Evolutionary conservation across 2,888 invertebrate genomes (phyloP).

Genomic region (Polyommatus iphigenia): DNA sequence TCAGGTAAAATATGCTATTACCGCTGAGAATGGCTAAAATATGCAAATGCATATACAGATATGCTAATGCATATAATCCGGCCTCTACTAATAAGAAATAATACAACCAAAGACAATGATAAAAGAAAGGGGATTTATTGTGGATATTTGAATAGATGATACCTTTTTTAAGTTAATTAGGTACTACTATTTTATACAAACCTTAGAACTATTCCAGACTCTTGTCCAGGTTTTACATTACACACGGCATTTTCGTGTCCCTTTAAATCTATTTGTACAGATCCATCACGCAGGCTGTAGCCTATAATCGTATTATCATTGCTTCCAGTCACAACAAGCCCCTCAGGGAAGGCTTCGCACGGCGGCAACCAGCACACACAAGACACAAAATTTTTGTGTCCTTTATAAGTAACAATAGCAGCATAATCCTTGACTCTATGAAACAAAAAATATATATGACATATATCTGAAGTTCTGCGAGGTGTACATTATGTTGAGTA

Average conservation of each 20-base stretch:
- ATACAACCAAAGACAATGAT: not conserved
- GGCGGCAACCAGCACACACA: conserved; percentile 89
- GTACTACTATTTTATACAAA: conserved; percentile 39
- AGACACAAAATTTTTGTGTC: conserved; percentile 93
- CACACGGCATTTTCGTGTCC: conserved; percentile 89
- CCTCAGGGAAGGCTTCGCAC: conserved; percentile 84
- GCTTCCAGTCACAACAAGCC: conserved; percentile 92
- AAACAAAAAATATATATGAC: conserved; percentile 11
- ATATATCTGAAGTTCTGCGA: not conserved
- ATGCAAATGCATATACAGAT: too few species aligned
- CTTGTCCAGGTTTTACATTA: conserved; percentile 66
- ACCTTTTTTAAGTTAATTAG: not conserved
- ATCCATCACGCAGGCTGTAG: conserved; percentile 85
- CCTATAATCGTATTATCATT: conserved; percentile 92
- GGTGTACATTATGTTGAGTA: not conserved
- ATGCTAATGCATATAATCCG: too few species aligned
- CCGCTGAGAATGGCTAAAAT: too few species aligned
- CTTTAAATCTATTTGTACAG: conserved; percentile 84
- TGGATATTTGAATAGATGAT: not conserved
- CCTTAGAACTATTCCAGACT: conserved; percentile 70
- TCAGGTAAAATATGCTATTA: too few species aligned
- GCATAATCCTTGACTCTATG: conserved; percentile 80
- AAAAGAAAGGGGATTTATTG: not conserved
- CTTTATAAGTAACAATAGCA: conserved; percentile 84
- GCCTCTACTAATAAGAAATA: not conserved